Conservation (phyloP, 2,888 invertebrate genomes). For the Papilio elwesi region DNA sequence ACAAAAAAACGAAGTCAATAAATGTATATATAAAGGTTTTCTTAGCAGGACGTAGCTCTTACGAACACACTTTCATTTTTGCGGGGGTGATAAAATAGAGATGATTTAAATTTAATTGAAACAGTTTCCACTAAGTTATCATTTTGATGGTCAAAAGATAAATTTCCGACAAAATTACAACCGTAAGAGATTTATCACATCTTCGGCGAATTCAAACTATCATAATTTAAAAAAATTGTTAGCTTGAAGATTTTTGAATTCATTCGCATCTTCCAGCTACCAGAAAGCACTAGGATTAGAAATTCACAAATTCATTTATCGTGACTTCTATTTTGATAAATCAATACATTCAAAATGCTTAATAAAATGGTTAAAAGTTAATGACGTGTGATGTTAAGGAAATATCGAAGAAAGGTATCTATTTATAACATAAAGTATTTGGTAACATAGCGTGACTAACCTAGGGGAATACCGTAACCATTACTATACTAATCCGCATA, state of each 20-base stretch:
- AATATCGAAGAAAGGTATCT: too few relatives aligned
- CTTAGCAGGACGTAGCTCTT: not conserved
- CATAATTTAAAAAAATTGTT: too few relatives aligned
- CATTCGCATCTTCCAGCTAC: too few relatives aligned
- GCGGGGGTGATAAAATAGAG: not conserved
- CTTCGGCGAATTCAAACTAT: not conserved
- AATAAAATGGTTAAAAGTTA: too few relatives aligned
- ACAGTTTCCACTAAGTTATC: not conserved
- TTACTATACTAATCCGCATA: not conserved
- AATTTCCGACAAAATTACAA: too few relatives aligned
- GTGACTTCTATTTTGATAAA: too few relatives aligned
- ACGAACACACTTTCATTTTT: not conserved
- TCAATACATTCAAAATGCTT: too few relatives aligned
- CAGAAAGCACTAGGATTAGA: not conserved
- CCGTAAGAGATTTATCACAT: too few relatives aligned
- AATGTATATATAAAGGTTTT: not conserved
- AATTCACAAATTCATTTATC: too few relatives aligned
- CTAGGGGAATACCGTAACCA: constrained; percentile 12
- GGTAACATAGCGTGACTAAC: constrained; percentile 15
- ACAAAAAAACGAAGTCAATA: constrained; percentile 12
- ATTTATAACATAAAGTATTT: not conserved
- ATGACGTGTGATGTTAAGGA: too few relatives aligned
- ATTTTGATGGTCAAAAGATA: too few relatives aligned
- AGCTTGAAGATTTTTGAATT: too few relatives aligned
- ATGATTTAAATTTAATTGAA: not conserved